These are phyloP conservation scores for Oreocharis arfaki DNA, from an alignment of 2,113 vertebrate species.

Conservation along the genomic window DNA sequence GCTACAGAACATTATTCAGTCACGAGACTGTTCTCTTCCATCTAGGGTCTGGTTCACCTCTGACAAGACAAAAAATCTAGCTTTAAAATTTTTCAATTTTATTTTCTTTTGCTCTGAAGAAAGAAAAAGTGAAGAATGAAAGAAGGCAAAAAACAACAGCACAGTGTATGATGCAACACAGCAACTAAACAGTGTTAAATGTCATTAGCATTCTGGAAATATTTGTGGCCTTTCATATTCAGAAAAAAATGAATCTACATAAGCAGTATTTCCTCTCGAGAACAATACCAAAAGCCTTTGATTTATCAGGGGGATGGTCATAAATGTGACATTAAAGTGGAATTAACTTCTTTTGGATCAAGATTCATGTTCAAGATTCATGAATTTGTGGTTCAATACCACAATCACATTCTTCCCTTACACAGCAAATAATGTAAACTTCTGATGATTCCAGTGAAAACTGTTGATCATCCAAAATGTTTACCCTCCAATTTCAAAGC, in stretches of 20 bases:
- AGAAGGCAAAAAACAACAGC: neutral
- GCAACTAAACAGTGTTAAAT: neutral
- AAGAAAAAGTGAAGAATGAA: neutral
- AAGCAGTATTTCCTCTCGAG: neutral
- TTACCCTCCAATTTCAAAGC: neutral
- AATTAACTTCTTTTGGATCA: neutral
- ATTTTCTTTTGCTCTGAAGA: neutral
- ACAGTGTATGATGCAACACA: neutral
- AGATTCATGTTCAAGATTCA: neutral
- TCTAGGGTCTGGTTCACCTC: neutral
- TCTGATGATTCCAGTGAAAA: neutral
- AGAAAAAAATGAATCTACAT: neutral
- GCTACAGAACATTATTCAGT: neutral
- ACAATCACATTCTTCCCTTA: neutral
- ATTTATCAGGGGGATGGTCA: neutral
- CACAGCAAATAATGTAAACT: neutral
- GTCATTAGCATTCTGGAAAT: conserved; percentile 17
- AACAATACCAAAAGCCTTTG: neutral
- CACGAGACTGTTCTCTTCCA: neutral
- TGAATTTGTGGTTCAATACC: neutral
- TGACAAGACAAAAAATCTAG: neutral
- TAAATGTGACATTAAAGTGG: neutral
- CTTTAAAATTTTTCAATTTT: neutral
- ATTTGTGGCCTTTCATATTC: conserved; percentile 9
- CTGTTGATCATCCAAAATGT: neutral